phyloP scores from a whole-genome alignment of 2,888 invertebrate genomes.

The Lithophane semibrunnea region DNA sequence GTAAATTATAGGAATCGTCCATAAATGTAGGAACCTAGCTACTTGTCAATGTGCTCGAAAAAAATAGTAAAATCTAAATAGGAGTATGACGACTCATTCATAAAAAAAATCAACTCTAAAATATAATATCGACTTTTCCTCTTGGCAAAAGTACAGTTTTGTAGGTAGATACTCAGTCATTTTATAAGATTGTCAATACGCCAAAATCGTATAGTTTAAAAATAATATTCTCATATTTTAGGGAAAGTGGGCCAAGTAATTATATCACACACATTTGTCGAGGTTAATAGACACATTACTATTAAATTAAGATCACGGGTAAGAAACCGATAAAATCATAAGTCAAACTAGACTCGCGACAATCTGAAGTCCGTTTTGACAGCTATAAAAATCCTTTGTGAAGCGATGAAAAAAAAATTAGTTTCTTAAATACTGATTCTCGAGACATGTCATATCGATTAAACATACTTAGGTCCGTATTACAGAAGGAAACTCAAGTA shows the following conservation, averaged over 20 bases:
- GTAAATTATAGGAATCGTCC: no score
- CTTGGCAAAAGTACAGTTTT: conserved; percentile 24
- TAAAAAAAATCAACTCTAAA: conserved; percentile 1
- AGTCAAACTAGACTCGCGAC: no score
- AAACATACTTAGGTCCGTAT: no score
- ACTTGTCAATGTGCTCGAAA: background rate
- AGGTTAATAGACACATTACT: conserved; percentile 9
- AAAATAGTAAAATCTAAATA: conserved; percentile 19
- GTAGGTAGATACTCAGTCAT: conserved; percentile 17
- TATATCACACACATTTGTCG: background rate
- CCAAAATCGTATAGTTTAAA: conserved; percentile 30
- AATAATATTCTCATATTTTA: conserved; percentile 14
- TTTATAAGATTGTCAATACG: conserved; percentile 35
- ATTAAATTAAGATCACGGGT: background rate
- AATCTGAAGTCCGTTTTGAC: no score
- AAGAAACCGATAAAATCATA: no score
- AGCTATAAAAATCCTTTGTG: no score
- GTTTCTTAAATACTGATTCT: no score
- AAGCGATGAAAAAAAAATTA: no score
- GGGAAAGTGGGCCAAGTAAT: conserved; percentile 23
- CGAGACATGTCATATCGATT: no score
- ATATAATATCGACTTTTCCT: conserved; percentile 1
- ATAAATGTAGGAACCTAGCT: background rate
- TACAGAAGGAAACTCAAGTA: no score
- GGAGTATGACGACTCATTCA: conserved; percentile 4